These are phyloP conservation scores for Acomys russatus DNA, from an alignment of 2,797 vertebrate species.

Conservation along the genomic window DNA sequence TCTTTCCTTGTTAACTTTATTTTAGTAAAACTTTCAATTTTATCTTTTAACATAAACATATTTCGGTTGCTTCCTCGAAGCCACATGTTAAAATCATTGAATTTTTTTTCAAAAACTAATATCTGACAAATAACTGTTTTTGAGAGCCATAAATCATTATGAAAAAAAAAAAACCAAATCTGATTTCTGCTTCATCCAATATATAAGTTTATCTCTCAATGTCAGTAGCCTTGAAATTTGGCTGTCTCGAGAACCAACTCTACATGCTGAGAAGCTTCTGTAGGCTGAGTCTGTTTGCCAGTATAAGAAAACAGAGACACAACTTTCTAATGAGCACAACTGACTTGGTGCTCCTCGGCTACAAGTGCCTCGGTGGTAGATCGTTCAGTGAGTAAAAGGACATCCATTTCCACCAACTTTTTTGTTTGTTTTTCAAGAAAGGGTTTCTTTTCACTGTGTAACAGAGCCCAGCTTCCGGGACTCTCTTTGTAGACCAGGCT, in stretches of 20 bases:
- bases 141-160: not conserved
- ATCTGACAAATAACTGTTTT: not conserved
- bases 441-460: too few species aligned
- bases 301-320: not conserved
- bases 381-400: not conserved
- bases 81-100: not conserved
- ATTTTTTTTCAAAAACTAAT: not conserved
- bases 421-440: too few species aligned
- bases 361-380: not conserved
- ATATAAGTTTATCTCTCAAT: not conserved
- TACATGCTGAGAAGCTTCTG: not conserved
- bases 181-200: not conserved
- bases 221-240: not conserved
- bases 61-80: not conserved
- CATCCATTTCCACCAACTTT: not conserved
- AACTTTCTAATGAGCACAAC: not conserved
- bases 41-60: not conserved
- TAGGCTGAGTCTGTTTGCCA: not conserved
- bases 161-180: not conserved
- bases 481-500: too few species aligned
- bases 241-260: not conserved
- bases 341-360: not conserved
- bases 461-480: too few species aligned
- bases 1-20: not conserved
- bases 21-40: not conserved